Conservation (phyloP, 2,113 vertebrate species). For the Cyanistes caeruleus region DNA sequence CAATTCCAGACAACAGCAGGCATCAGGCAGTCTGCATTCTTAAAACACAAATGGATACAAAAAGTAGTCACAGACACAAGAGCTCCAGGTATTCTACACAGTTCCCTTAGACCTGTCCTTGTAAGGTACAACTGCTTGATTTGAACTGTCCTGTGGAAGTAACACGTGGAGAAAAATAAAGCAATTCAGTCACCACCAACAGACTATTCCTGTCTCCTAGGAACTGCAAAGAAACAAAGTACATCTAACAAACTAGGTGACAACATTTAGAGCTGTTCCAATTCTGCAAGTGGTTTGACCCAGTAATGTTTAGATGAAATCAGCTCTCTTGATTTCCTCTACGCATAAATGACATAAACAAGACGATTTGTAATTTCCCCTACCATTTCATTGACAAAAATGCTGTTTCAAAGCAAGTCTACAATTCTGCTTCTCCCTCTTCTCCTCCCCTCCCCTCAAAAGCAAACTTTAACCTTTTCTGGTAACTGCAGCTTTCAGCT, state of each 20-base stretch:
- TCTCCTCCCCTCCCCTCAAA: background rate
- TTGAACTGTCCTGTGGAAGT: background rate
- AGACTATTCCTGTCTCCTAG: background rate
- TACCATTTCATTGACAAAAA: background rate
- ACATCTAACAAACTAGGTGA: background rate
- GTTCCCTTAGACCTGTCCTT: background rate
- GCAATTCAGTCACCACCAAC: background rate
- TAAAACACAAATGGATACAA: background rate
- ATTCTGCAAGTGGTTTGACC: background rate
- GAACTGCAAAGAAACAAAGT: background rate
- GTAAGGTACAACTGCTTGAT: background rate
- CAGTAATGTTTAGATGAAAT: background rate
- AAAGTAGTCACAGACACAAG: background rate
- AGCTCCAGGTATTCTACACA: background rate
- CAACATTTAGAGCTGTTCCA: background rate
- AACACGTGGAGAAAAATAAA: background rate
- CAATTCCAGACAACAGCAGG: background rate
- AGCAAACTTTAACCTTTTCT: background rate
- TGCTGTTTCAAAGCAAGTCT: background rate
- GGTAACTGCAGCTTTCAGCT: background rate
- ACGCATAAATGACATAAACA: background rate
- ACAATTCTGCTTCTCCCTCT: background rate
- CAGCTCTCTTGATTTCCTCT: background rate
- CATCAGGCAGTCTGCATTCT: background rate
- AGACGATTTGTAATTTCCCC: background rate